Evolutionary conservation across 92 coral and sea anemone species (phyloP), one percentile per base, ranked within the genome.

Genomic region (Paramuricea clavata): DNA sequence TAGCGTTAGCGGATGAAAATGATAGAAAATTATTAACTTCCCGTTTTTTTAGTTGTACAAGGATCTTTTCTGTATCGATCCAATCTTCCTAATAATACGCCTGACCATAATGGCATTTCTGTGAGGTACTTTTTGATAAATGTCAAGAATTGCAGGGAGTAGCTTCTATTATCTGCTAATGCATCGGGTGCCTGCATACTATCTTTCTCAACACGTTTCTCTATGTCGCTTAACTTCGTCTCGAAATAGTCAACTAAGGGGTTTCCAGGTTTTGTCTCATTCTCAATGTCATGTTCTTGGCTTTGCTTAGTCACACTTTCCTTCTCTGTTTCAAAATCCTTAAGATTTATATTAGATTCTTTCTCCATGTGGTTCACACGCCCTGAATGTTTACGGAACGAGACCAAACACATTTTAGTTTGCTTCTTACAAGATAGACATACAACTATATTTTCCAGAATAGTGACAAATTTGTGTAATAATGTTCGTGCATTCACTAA

Each of bases 401-500:
- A 87, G 12, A 13, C 56, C 0, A 59, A 21, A 0, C 78, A 50
- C 61, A 67, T 41, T 16, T 11, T 2, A 32, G 80, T 60, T 1
- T 68, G 72, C 12, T 87, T 87, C 80, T 49, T 32, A 10, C 69
- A 47, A 34, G 32, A 27, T n/a, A 87, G 74, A 16, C 82, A 85
- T 25, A 81, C 64, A 0, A 81, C 27, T 28, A 49, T 27, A 44
- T 87, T 83, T 34, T 56, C 65, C 27, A 81, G 11, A 22, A 68
- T 80, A 1, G 13, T 28, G 32, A 11, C 69, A 30, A 87, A 87
- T 0, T 87, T 82, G n/a, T 81, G 19, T 21, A 49, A 39, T 4
- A n/a, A n/a, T n/a, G 91, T 22, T 11, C 64, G 36, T 9, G 87
- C 50, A 42, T 87, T 87, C 1, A 87, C 87, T 26, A 81, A 79